Base-by-base conservation (phyloP, 2,888 invertebrate genomes). In the Omphaloscelis lunosa region DNA sequence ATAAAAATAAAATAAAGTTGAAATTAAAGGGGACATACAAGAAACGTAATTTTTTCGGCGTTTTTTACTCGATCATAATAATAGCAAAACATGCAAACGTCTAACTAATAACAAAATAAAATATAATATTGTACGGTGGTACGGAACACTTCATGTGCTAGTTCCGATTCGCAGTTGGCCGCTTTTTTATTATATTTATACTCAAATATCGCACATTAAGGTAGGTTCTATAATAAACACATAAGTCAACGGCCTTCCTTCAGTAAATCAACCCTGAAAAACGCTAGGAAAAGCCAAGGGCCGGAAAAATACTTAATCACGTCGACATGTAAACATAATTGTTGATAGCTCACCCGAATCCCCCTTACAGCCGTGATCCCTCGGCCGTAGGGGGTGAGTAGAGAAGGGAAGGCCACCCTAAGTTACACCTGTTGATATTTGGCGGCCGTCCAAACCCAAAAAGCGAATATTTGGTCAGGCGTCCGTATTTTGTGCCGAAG, bases 381-480 rank as follows among this genome's bases (percentile, higher is more conserved):
- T 61, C 27, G n/a, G 51, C 56, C 68, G 17, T 51, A 20, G 68
- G 65, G 73, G 73, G 72, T 48, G 63, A 34, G 69, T 58, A 39
- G 27, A 27, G 12, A 48, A 84, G 61, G 72, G 23, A 20, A 34
- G 6, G 20, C 70, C 67, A 63, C 79, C 81, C 86, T 34, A 61
- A 74, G 51, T 70, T 83, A 68, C 51, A 91, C 92, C 91, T 93
- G 93, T 94, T 94, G 93, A 92, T 86, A 79, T 82, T 87, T 92
- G 92, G 92, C 91, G 75, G 77, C 59, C 75, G 85, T 86, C 92
- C 93, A 92, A 92, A 89, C 73, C 84, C 76, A 80, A 83, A 80
- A 80, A 82, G 88, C 85, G 89, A 88, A 88, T 91, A 90, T 91
- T 92, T 90, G 89, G 89, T 86, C 83, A 86, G 79, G 79, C 87